These are phyloP conservation scores for Cliona cf. orientalis DNA, from an alignment of 37 sponge, comb jelly and placozoan species.

Conservation along the genomic window DNA sequence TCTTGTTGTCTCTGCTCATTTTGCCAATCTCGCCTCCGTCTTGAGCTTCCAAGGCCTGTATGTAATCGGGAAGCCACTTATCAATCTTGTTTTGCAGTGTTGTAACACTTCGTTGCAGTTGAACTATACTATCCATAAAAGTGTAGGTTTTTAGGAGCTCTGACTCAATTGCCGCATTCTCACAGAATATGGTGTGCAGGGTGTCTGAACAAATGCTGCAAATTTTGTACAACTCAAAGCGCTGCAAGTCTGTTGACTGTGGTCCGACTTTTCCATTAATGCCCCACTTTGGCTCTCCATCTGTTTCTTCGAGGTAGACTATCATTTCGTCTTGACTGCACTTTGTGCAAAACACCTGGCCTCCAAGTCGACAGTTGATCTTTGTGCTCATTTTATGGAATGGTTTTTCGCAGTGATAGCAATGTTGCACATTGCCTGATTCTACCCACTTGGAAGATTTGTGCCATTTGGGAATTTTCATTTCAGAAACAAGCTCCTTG, in stretches of 20 bases:
- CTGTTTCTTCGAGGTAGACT: slow-evolving; percentile 24
- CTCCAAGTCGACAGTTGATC: slow-evolving; percentile 73
- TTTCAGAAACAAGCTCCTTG: slow-evolving; percentile 10
- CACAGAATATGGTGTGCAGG: slow-evolving; percentile 11
- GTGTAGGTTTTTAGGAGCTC: no score
- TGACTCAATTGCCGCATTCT: no score
- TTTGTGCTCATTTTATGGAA: slow-evolving; percentile 25
- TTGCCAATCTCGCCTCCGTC: no score
- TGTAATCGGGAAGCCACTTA: no score
- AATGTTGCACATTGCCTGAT: slow-evolving; percentile 6
- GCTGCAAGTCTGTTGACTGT: not conserved
- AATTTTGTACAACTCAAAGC: not conserved
- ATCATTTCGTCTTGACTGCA: slow-evolving; percentile 51
- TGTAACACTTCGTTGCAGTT: no score
- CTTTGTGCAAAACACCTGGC: slow-evolving; percentile 61
- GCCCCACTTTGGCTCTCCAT: slow-evolving; percentile 36
- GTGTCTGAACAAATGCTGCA: slow-evolving; percentile 33
- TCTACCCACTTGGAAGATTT: slow-evolving; percentile 37
- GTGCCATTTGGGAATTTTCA: slow-evolving; percentile 59
- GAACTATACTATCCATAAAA: no score
- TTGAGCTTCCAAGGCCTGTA: no score
- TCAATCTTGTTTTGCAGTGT: no score
- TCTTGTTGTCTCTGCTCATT: no score
- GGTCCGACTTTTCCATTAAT: slow-evolving; percentile 58
- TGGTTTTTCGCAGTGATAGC: not conserved